Percentiles rank a stretch among this genome's conserved stretches.
These are phyloP conservation scores for Prionailurus viverrinus DNA, from an alignment of 2,113 vertebrate species.

Conservation along the genomic window DNA sequence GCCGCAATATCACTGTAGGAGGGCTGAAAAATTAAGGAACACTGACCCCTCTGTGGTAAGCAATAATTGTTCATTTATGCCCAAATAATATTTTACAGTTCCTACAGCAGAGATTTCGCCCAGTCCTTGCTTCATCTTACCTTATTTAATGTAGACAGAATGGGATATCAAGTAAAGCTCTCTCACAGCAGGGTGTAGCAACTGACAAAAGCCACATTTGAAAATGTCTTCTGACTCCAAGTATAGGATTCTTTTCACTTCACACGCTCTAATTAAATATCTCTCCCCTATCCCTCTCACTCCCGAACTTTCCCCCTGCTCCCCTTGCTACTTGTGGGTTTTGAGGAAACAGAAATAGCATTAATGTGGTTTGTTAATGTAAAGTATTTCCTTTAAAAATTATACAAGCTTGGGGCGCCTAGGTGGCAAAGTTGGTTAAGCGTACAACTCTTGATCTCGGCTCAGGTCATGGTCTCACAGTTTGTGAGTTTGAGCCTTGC, in stretches of 20 bases:
- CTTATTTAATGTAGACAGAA: not conserved
- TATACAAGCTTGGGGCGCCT: not conserved
- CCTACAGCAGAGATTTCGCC: slow-evolving; percentile 27
- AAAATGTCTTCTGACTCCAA: slow-evolving; percentile 29
- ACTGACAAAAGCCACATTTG: not conserved
- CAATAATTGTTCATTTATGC: slow-evolving; percentile 1
- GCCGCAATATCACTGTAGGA: slow-evolving; percentile 97
- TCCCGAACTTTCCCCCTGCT: no score
- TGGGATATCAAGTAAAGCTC: slow-evolving; percentile 16
- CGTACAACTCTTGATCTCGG: no score
- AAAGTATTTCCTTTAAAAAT: slow-evolving; percentile 55
- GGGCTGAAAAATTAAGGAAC: slow-evolving; percentile 88
- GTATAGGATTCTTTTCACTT: not conserved
- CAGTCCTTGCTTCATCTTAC: slow-evolving; percentile 1
- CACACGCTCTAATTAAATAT: not conserved
- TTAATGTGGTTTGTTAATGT: not conserved
- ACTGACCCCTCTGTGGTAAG: slow-evolving; percentile 16
- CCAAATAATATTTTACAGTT: not conserved
- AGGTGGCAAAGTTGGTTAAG: no score
- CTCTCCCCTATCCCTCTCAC: not conserved
- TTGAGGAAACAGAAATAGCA: slow-evolving; percentile 22
- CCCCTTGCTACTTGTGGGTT: not conserved
- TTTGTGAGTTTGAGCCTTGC: no score
- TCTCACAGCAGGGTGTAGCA: not conserved
- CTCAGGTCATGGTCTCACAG: no score